phyloP scores from a whole-genome alignment of 2,113 vertebrate species.

The Passer domesticus region DNA sequence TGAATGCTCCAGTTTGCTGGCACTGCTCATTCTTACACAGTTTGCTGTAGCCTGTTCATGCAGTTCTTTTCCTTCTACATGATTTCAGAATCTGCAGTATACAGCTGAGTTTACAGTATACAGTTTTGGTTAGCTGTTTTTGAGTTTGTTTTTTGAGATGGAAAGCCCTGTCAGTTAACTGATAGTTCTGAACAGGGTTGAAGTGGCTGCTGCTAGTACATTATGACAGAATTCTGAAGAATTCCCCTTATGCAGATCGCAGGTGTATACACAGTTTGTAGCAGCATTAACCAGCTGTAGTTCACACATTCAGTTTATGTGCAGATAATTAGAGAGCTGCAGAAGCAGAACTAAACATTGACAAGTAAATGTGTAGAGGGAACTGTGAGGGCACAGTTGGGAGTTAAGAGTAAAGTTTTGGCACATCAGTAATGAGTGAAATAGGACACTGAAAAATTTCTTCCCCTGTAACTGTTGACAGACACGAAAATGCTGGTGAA shows the following conservation, averaged over 20 bases:
- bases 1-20: background rate
- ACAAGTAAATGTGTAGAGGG: background rate
- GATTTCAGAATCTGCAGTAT: background rate
- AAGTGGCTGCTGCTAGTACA: background rate
- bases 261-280: background rate
- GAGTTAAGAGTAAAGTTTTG: background rate
- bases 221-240: background rate
- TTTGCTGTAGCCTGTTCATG: background rate
- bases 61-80: background rate
- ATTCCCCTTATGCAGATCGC: background rate
- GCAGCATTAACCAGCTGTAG: background rate
- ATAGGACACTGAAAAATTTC: background rate
- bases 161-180: background rate
- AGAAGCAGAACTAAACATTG: background rate
- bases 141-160: background rate
- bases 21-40: fast-evolving
- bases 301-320: background rate
- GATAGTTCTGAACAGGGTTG: background rate
- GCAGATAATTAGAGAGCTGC: background rate
- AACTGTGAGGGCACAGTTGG: background rate
- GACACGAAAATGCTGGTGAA: background rate
- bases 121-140: background rate
- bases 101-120: too few relatives aligned
- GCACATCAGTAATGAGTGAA: background rate
- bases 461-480: background rate